These are phyloP conservation scores for Anastrepha ludens DNA, from an alignment of 1,140 invertebrate genomes.

Conservation along the genomic window DNA sequence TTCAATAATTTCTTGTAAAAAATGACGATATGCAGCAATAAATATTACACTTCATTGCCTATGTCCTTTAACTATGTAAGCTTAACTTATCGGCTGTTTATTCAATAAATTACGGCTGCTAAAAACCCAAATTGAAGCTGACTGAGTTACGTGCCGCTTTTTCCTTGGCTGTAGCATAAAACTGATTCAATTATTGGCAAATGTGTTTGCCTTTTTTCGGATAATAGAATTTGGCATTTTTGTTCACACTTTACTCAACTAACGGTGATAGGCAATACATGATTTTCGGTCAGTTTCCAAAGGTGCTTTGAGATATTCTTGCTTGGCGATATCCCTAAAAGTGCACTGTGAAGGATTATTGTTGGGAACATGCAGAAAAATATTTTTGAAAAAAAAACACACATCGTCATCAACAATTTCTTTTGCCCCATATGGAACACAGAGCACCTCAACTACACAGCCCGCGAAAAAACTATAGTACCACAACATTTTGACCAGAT, in stretches of 20 bases:
- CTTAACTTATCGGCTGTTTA: not conserved
- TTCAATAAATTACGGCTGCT: not conserved
- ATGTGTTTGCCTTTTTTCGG: not conserved
- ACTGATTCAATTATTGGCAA: slow-evolving; percentile 26
- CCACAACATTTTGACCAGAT: no score
- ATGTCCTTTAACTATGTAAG: not conserved
- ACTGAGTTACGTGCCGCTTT: not conserved
- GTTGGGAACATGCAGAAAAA: no score
- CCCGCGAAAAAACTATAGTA: no score
- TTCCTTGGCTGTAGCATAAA: not conserved
- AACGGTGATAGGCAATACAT: no score
- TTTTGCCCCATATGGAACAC: no score
- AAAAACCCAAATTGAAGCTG: not conserved
- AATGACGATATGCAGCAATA: not conserved
- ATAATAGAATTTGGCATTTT: not conserved
- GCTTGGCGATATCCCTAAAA: no score
- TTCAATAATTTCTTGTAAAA: not conserved
- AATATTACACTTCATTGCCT: not conserved
- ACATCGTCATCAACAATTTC: no score
- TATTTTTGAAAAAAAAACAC: no score
- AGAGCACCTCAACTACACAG: no score
- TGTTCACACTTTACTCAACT: not conserved
- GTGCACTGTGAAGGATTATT: no score
- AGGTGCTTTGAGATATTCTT: no score
- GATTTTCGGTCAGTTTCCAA: no score